Percentiles rank a stretch among this genome's conserved stretches.
Evolutionary conservation across 2,888 invertebrate species (phyloP).

Genomic region (Phalangium opilio): DNA sequence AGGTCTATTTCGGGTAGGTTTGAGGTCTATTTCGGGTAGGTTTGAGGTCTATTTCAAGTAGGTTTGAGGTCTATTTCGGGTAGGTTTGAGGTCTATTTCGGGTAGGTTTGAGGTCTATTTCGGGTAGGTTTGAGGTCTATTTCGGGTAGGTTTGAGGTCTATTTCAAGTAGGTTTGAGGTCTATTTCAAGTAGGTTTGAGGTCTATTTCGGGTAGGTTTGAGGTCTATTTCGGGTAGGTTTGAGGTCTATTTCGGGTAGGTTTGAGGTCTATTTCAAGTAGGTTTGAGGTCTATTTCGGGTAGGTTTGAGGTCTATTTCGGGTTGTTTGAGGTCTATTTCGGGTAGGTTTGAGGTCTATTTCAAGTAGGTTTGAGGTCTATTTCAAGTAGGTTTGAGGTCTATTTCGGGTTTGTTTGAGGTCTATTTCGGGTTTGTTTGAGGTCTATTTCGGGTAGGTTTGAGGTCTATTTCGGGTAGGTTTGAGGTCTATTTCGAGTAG

Average conservation of each 20-base stretch:
- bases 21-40: conserved; percentile 34
- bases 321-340: neutral
- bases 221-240: conserved; percentile 29
- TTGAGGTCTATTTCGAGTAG: too few relatives aligned
- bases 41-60: too few relatives aligned
- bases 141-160: conserved; percentile 30
- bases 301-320: too few relatives aligned
- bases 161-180: conserved; percentile 96
- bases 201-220: neutral
- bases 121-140: neutral
- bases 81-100: conserved; percentile 24
- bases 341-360: too few relatives aligned
- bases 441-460: neutral
- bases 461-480: neutral
- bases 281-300: conserved; percentile 33
- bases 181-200: too few relatives aligned
- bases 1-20: neutral
- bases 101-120: conserved; percentile 29
- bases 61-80: neutral
- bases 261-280: neutral
- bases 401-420: neutral
- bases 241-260: too few relatives aligned
- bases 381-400: neutral
- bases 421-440: conserved; percentile 48
- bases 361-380: too few relatives aligned